Evolutionary conservation across 2,797 vertebrate species (phyloP).

Genomic region (Galagoides demidoff): DNA sequence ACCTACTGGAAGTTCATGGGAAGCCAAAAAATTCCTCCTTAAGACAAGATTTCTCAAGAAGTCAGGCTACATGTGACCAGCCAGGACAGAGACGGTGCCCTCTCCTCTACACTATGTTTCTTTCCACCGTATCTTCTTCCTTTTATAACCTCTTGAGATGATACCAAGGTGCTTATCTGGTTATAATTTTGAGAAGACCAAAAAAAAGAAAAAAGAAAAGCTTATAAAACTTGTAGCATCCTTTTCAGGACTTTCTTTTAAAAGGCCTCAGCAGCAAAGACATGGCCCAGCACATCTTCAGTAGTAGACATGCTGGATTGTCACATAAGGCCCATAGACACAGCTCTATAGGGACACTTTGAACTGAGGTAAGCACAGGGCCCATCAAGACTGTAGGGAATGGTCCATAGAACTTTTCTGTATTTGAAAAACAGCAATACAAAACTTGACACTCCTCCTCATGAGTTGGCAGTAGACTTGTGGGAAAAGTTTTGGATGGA

Average conservation of each 20-base stretch:
- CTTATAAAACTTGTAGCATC: conserved; percentile 27
- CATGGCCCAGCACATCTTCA: conserved; percentile 59
- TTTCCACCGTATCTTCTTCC: background rate
- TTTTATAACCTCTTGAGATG: conserved; percentile 67
- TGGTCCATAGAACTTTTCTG: background rate
- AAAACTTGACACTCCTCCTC: conserved; percentile 73
- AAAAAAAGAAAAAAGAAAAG: background rate
- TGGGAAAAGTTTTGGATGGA: conserved; percentile 79
- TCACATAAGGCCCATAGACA: conserved; percentile 37
- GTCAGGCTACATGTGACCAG: background rate
- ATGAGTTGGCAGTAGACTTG: conserved; percentile 69
- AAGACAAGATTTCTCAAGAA: background rate
- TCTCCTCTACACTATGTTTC: background rate
- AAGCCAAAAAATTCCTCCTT: background rate
- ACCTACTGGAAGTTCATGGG: background rate
- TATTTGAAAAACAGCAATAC: conserved; percentile 62
- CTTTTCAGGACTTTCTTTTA: conserved; percentile 69
- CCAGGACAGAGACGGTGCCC: background rate
- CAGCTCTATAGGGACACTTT: conserved; percentile 51
- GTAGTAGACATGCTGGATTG: conserved; percentile 67
- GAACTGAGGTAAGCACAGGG: conserved; percentile 44
- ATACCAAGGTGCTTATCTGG: conserved; percentile 60
- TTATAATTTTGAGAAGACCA: conserved; percentile 69
- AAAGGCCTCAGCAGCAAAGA: conserved; percentile 68
- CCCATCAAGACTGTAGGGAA: conserved; percentile 62